Evolutionary conservation across 1,140 invertebrate genomes (phyloP), one percentile per base, ranked within the genome.

Genomic region (Lepidostoma basale): DNA sequence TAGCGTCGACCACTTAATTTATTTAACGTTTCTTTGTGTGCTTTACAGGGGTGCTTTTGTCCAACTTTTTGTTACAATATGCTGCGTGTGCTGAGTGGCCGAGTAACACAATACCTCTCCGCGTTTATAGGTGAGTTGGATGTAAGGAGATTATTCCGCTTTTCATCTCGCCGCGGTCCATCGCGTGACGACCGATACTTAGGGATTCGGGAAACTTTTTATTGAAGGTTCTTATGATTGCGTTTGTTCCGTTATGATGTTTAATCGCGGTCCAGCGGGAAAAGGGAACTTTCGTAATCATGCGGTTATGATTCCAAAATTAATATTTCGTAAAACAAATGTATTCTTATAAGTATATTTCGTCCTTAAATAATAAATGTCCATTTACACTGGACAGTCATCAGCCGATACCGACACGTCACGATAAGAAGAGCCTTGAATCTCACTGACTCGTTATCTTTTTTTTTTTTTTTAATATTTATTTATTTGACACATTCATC

Each of bases 51-150:
- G 16, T 22, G 36, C 39, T 18, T 10, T 62, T 45, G 59, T 39
- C 10, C 14, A 42, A 44, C 14, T 12, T 62, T 42, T 16, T 14
- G 14, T 56, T 2, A 62, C 59, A 62, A 62, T 44, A 62, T 62
- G 59, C 30, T 45, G n/a, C 42, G 40, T 47, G 59, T 42, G n/a
- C n/a, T 22, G 59, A 45, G 26, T n/a, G 59, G 59, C 33, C 16
- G 42, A 9, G 22, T 45, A 5, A 62, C 39, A 45, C 59, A 62
- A 62, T 62, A 62, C 26, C 10, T 28, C 40, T 62, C 59, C 26
- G 59, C 59, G 14, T 62, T 62, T 22, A 62, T 45, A 16, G 59
- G 59, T 62, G 20, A 62, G 58, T n/a, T 25, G 12, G 36, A 22
- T 28, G 49, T 14, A 20, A 40, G 16, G 10, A 40, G 44, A 47